A percentile compares a stretch with the other conserved stretches of the same genome.
Conservation (phyloP, 1,140 invertebrate species). For the Danaus plexippus region DNA sequence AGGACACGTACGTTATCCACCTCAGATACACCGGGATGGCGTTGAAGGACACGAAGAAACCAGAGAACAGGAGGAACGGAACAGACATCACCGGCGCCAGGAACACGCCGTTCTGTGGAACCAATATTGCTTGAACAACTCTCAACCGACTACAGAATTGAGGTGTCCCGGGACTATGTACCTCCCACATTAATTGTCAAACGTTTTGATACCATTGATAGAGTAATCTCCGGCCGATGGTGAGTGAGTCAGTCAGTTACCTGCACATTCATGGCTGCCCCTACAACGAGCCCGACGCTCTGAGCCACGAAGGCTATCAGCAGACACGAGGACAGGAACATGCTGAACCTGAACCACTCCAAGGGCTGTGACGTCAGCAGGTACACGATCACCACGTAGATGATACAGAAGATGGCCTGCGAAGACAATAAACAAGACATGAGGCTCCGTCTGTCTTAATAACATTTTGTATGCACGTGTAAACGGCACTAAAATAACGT, state of each 20-base stretch:
- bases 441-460: no score
- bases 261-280: conserved; percentile 93
- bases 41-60: conserved; percentile 97
- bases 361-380: conserved; percentile 94
- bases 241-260: conserved; percentile 44
- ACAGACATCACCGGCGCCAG: conserved; percentile 96
- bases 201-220: no score
- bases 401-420: conserved; percentile 76
- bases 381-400: conserved; percentile 96
- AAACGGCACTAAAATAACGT: no score
- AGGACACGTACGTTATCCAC: conserved; percentile 96
- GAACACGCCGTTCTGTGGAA: conserved; percentile 91
- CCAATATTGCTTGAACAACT: no score
- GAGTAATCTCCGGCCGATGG: neutral
- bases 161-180: no score
- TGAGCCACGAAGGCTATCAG: conserved; percentile 96
- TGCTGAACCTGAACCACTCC: conserved; percentile 85
- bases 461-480: no score
- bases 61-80: conserved; percentile 94
- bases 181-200: no score
- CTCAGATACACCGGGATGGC: conserved; percentile 95
- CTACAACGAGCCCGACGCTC: conserved; percentile 94
- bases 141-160: no score
- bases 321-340: conserved; percentile 91
- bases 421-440: neutral